Base-by-base conservation (phyloP, 2,888 invertebrate genomes). In the Lepidochrysops patricia region DNA sequence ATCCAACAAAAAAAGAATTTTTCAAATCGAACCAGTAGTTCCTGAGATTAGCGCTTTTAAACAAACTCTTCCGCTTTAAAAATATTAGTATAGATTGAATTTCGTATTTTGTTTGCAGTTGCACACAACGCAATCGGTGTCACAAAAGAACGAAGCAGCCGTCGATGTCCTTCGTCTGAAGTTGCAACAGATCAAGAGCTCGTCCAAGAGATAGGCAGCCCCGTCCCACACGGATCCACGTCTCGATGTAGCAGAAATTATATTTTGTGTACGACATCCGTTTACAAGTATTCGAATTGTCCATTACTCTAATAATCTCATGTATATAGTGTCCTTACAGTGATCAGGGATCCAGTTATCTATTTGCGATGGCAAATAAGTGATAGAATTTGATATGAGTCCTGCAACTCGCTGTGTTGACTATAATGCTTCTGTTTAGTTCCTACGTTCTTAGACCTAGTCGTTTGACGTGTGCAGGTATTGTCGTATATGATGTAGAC, bases 141-240 rank as follows among this genome's bases (percentile, higher is more conserved):
- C 86, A 1, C 84, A 84, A 58, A 83, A 81, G 68, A 85, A 84
- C 72, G 89, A 89, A 64, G 89, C 88, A 0, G 88, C 81, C 0
- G 84, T 90, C 12, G 89, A 89, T 68, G 82, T 84, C 1, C 71
- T 90, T n/a, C 82, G 89, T 15, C 85, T 89, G 59, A 90, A 89
- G 66, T 75, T 90, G 15, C 88, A 90, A 73, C 89, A 90, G 72
- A 89, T 90, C 70, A 90, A 89, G 69, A 90, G 88, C 72, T 87
- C 88, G 34, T 85, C 89, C 43, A 89, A 88, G 67, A 90, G 89
- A 89, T 90, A 89, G 84, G 73, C 70, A 23, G 56, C 23, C 19
- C 4, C 34, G 34, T 35, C 34, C 29, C 56, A 15, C 19, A 58
- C 19, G 57, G 29, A n/a, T 57, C 13, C 29, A 34, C 52, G 35